Conservation (phyloP, 2,797 vertebrate species). For the Phoebastria nigripes region DNA sequence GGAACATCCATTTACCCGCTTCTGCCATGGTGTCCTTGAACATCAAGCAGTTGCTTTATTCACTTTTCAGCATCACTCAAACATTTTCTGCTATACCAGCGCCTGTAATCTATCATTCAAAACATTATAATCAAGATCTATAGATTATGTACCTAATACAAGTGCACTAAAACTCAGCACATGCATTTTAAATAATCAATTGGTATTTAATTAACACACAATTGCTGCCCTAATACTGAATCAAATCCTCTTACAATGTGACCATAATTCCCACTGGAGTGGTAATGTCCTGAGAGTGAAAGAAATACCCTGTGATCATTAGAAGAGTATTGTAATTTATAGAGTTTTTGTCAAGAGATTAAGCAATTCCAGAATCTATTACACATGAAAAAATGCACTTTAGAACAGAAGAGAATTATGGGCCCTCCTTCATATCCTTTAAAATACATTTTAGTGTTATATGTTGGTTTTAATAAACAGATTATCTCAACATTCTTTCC, state of each 20-base stretch:
- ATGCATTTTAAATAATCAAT: conserved; percentile 55
- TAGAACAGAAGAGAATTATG: neutral
- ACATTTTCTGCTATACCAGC: neutral
- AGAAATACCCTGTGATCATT: conserved; percentile 41
- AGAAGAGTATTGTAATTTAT: conserved; percentile 35
- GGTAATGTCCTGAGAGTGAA: conserved; percentile 45
- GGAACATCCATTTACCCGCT: neutral
- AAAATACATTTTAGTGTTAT: neutral
- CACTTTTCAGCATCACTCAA: neutral
- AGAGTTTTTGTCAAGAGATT: conserved; percentile 56
- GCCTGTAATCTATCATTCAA: neutral
- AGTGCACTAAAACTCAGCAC: neutral
- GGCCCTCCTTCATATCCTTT: neutral
- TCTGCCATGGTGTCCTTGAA: neutral
- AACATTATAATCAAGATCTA: neutral
- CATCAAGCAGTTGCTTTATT: neutral
- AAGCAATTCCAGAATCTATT: conserved; percentile 40
- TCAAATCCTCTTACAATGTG: conserved; percentile 64
- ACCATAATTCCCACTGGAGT: conserved; percentile 54
- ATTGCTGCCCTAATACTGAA: conserved; percentile 13
- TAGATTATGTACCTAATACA: neutral
- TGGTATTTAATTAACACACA: conserved; percentile 60
- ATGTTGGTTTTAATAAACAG: neutral
- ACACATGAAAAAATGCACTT: neutral
- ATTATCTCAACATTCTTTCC: neutral